A percentile compares a stretch with the other conserved stretches of the same genome.
phyloP scores from a whole-genome alignment of 2,888 invertebrate genomes.

The Mesopsocus fuscifrons region DNA sequence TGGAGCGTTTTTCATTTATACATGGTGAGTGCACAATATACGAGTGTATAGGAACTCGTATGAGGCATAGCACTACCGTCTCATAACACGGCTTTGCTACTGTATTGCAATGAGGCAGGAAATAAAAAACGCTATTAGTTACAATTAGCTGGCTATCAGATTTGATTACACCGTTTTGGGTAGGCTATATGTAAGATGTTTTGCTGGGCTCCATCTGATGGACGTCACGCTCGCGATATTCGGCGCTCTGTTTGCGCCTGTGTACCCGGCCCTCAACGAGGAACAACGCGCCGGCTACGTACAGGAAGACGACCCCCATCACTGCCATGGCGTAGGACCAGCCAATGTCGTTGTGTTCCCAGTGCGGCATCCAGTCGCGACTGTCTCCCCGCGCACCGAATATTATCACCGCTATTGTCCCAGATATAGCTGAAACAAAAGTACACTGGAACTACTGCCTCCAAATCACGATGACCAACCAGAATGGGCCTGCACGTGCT shows the following conservation, averaged over 20 bases:
- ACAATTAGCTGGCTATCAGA: too few species aligned
- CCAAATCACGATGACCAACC: not conserved
- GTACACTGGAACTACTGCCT: not conserved
- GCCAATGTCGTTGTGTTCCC: conserved; percentile 86
- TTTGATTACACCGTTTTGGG: too few species aligned
- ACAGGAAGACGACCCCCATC: conserved; percentile 52
- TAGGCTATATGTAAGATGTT: conserved; percentile 3
- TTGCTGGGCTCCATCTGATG: conserved; percentile 7
- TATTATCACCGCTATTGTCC: conserved; percentile 63
- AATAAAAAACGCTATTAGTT: too few species aligned
- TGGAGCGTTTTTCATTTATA: too few species aligned
- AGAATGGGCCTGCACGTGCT: too few species aligned
- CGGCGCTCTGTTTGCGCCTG: conserved; percentile 47
- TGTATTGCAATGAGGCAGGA: too few species aligned
- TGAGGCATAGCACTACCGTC: too few species aligned
- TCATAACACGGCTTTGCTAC: too few species aligned
- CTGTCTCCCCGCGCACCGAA: conserved; percentile 85
- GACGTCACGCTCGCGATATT: conserved; percentile 11
- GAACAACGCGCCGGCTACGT: conserved; percentile 61
- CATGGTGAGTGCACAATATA: too few species aligned
- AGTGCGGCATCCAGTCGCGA: conserved; percentile 88
- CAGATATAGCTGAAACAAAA: conserved; percentile 52
- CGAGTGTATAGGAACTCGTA: too few species aligned
- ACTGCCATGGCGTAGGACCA: conserved; percentile 85
- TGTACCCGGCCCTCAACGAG: conserved; percentile 66